phyloP scores from a whole-genome alignment of 2,113 vertebrate genomes.

The Camelus bactrianus region DNA sequence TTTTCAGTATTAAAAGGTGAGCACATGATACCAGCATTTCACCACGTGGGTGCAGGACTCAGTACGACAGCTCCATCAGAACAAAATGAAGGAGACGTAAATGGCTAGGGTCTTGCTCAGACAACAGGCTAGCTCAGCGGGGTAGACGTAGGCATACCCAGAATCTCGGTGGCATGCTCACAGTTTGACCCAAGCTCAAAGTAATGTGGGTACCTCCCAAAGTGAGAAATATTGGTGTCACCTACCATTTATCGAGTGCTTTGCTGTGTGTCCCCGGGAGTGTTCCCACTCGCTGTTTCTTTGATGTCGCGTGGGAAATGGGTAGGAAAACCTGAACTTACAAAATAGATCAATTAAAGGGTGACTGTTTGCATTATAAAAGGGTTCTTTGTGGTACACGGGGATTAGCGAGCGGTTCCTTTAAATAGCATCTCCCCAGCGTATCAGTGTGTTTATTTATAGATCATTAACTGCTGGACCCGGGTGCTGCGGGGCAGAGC shows the following conservation, averaged over 20 bases:
- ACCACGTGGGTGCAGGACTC: neutral
- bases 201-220: neutral
- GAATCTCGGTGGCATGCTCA: neutral
- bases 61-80: neutral
- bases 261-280: neutral
- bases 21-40: neutral
- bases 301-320: neutral
- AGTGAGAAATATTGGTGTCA: neutral
- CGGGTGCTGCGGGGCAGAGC: constrained; percentile 33
- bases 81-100: neutral
- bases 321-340: constrained; percentile 60
- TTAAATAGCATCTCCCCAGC: constrained; percentile 35
- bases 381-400: constrained; percentile 57
- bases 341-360: constrained; percentile 59
- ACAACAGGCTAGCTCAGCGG: neutral
- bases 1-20: neutral
- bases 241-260: neutral
- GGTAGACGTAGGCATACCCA: neutral
- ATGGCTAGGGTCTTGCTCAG: neutral
- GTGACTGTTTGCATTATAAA: constrained; percentile 59
- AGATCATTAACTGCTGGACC: constrained; percentile 74
- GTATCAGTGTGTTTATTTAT: constrained; percentile 67
- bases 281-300: neutral
- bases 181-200: constrained; percentile 36
- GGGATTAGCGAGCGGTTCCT: constrained; percentile 55